phyloP scores from a whole-genome alignment of 2,797 vertebrate genomes.

The Microtus agrestis region DNA sequence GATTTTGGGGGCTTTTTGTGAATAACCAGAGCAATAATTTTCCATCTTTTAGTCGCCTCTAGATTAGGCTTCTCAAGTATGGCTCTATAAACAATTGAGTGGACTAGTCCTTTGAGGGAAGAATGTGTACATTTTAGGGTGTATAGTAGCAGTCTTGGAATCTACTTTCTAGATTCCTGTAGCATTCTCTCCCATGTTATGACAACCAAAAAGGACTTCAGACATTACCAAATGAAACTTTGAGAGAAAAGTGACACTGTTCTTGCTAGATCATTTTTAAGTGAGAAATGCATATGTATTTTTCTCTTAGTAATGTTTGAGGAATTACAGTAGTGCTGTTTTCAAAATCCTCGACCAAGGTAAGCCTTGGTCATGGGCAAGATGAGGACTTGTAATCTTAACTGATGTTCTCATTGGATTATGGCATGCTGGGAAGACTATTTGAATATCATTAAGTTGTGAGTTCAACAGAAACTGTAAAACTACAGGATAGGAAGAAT shows the following conservation, averaged over 20 bases:
- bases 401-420: not conserved
- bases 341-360: not conserved
- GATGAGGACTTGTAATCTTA: not conserved
- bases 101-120: not conserved
- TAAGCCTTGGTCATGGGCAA: not conserved
- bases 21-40: not conserved
- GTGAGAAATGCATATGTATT: not conserved
- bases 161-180: not conserved
- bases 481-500: not conserved
- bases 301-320: not conserved
- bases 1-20: not conserved
- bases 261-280: not conserved
- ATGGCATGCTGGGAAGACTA: not conserved
- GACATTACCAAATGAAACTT: not conserved
- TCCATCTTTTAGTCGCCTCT: not conserved
- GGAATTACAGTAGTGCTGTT: not conserved
- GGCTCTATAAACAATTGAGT: not conserved
- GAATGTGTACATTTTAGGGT: not conserved
- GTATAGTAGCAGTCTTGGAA: not conserved
- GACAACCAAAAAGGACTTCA: not conserved
- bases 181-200: not conserved
- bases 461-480: not conserved
- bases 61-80: not conserved
- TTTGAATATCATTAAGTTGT: not conserved
- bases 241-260: not conserved